Evolutionary conservation across 1,140 invertebrate species (phyloP), one percentile per base, ranked within the genome.

Genomic region (Matsumurasca onukii): DNA sequence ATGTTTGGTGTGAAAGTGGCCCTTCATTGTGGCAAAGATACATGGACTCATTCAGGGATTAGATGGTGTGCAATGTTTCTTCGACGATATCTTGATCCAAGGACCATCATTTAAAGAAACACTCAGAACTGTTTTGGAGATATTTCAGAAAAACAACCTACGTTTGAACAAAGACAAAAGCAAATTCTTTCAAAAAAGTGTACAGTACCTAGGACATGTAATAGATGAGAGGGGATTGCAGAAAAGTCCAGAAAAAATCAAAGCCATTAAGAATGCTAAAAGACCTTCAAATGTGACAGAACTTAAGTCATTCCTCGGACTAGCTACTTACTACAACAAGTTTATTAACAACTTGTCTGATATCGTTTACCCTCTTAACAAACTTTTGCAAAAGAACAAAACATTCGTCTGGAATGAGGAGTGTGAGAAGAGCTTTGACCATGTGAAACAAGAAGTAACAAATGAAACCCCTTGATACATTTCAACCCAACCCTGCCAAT

Each of bases 391-490:
- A 24, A 59, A 59, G 5, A 27, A 24, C 3, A 59, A 59, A 25
- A 5, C 5, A 3, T 51, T 20, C 49, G 9, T 59, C 3, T 27
- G 25, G 55, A 59, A 13, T 27, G 2, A 22, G 5, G 68, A 24
- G 22, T 59, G 24, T 39, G 59, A 3, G 51, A 62, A 66, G 13
- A 78, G 77, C 74, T 81, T 78, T 73, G 79, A 77, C 74, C 78
- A 78, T 78, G 77, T 79, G 74, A 78, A 70, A 71, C 75, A 73
- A 59, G 64, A 70, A 70, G 63, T 73, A 59, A 34, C 63, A 55
- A 72, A 48, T 30, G 55, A 66, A 45, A 12, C n/a, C 39, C 9
- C n/a, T 45, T 45, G 9, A 9, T 9, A 9, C n/a, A 12, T 45
- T 45, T 45, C 39, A 12, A 12, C 39, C 39, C 9, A 45, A 45